Conservation (phyloP, 2,888 invertebrate genomes). For the Microctonus hyperodae region DNA sequence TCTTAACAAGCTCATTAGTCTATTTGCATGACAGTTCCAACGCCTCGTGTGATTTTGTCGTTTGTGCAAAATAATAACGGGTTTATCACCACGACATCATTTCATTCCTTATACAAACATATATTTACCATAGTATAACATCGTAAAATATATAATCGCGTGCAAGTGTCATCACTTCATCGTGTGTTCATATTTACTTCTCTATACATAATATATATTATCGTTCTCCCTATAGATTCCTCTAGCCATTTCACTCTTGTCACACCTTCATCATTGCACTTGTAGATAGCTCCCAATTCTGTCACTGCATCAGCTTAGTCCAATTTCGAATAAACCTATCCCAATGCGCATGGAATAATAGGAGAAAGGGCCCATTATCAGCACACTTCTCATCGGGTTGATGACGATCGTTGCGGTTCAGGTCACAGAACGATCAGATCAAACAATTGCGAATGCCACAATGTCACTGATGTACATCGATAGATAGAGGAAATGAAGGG, state of each 20-base stretch:
- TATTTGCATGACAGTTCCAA: conserved; percentile 50
- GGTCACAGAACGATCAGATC: background rate
- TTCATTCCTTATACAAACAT: conserved; percentile 26
- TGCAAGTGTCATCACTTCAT: conserved; percentile 36
- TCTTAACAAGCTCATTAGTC: conserved; percentile 57
- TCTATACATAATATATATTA: too few relatives aligned
- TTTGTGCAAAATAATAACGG: conserved; percentile 40
- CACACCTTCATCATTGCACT: background rate
- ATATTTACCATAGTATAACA: conserved; percentile 21
- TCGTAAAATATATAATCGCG: conserved; percentile 40
- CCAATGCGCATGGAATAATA: background rate
- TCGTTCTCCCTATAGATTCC: too few relatives aligned
- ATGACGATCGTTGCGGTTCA: background rate
- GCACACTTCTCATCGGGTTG: background rate
- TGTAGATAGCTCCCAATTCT: background rate
- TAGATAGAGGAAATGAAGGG: background rate
- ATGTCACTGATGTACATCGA: background rate
- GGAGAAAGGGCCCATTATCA: background rate
- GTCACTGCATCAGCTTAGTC: background rate
- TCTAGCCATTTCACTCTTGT: too few relatives aligned
- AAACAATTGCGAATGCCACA: background rate
- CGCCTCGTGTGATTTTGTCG: conserved; percentile 35
- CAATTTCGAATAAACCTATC: background rate
- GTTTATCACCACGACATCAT: conserved; percentile 34
- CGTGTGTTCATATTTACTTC: too few relatives aligned